These are phyloP conservation scores for Coracopsis vasa DNA, from an alignment of 2,113 vertebrate species.

Conservation along the genomic window DNA sequence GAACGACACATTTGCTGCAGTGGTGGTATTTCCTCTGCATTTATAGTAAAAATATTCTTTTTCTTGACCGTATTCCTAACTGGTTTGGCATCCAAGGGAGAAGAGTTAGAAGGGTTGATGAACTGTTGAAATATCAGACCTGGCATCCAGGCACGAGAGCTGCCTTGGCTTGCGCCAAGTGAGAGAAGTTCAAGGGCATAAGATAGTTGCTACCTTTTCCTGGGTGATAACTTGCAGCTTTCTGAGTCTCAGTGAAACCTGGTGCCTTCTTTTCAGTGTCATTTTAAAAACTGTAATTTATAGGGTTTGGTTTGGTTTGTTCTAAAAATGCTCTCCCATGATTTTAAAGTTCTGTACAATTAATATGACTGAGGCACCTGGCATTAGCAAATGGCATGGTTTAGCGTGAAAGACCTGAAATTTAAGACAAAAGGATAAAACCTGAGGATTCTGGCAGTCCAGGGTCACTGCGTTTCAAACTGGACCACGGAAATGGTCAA, in stretches of 20 bases:
- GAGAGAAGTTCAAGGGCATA: background rate
- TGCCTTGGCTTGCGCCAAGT: background rate
- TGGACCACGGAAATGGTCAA: background rate
- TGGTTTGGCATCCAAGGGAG: background rate
- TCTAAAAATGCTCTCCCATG: background rate
- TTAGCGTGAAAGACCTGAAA: background rate
- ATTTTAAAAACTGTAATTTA: background rate
- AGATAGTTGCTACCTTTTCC: background rate
- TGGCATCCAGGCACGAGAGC: background rate
- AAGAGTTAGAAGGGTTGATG: background rate
- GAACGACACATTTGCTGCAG: background rate
- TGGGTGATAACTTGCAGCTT: background rate
- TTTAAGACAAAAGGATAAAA: background rate
- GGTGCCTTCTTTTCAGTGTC: background rate
- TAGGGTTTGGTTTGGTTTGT: background rate
- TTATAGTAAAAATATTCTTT: background rate
- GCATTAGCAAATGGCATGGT: background rate
- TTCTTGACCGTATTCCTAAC: background rate
- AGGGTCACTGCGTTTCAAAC: background rate
- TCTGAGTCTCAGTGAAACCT: background rate
- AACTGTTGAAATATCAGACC: background rate
- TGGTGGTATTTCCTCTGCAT: background rate
- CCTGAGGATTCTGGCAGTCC: background rate
- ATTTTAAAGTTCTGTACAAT: background rate
- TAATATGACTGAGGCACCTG: background rate